Evolutionary conservation across 2,113 vertebrate species (phyloP), one percentile per base, ranked within the genome.

Genomic region (Rousettus leschenaultii): DNA sequence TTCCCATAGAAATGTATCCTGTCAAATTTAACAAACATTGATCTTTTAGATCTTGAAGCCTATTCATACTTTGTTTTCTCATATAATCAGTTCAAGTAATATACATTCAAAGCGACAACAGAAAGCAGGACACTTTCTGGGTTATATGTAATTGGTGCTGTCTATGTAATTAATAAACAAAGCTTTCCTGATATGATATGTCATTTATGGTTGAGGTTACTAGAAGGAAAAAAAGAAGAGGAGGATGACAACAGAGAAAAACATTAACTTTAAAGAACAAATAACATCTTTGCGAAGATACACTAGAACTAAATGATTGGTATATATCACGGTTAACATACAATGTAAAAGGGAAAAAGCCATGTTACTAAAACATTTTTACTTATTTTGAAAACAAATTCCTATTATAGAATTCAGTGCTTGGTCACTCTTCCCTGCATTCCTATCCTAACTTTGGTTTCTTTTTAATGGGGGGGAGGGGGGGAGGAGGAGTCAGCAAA

Each of bases 401-500:
- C 89, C 96, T 91, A 87, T 98, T 98, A 98, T 97, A 98, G 97
- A 99, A 99, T 98, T 98, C 95, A 98, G 98, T 98, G 98, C 98
- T 98, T 99, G 98, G 98, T 96, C 98, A 98, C 97, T 95, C 97
- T 99, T 98, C 97, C 97, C 98, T 99, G 98, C 97, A 95, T 95
- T 96, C 86, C 78, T 98, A 95, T 97, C 96, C 97, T 98, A 98
- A 97, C 97, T 98, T 97, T 98, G 95, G 98, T 99, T 98, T 99
- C 98, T 98, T 98, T 97, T 98, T 98, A 98, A 99, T 99, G 98
- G 40, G 40, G 40, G 40, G 40, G 6, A 40, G n/a, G n/a, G 98
- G 40, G 40, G 40, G 40, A 43, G 7, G 7, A 48, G 86, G 71
- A 96, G 99, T 99, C 99, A 99, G 99, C 99, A 99, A 99, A 99